Evolutionary conservation across 2,113 vertebrate genomes (phyloP).

Genomic region (Tricholaema leucomelas): DNA sequence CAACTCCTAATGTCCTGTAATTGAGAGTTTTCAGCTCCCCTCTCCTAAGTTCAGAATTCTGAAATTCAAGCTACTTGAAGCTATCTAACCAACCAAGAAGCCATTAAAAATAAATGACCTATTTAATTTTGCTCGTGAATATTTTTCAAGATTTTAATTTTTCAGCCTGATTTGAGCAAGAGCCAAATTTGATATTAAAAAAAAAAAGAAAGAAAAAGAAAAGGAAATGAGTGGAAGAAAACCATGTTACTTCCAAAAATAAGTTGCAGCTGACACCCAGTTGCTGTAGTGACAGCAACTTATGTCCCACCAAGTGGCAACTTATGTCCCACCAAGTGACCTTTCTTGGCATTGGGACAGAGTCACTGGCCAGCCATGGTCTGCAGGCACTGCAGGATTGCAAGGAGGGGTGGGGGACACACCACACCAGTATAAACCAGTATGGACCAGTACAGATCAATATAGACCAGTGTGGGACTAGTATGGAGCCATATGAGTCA

Average conservation of each 20-base stretch:
- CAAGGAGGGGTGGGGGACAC: too few relatives aligned
- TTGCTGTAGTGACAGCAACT: background rate
- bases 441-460: too few relatives aligned
- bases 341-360: background rate
- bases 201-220: too few relatives aligned
- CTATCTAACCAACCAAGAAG: background rate
- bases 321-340: background rate
- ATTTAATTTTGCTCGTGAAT: background rate
- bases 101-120: background rate
- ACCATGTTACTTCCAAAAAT: background rate
- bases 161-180: background rate
- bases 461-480: too few relatives aligned
- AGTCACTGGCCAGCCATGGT: too few relatives aligned
- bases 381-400: too few relatives aligned
- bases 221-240: background rate
- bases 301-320: background rate
- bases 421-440: too few relatives aligned
- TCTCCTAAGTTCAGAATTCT: background rate
- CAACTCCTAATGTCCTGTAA: too few relatives aligned
- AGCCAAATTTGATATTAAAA: background rate
- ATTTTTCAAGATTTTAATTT: background rate
- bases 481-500: too few relatives aligned
- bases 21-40: background rate
- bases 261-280: background rate
- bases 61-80: background rate